Percentiles rank a stretch among this genome's conserved stretches.
phyloP scores from a whole-genome alignment of 2,888 invertebrate species.

The Chrysina gloriosa region DNA sequence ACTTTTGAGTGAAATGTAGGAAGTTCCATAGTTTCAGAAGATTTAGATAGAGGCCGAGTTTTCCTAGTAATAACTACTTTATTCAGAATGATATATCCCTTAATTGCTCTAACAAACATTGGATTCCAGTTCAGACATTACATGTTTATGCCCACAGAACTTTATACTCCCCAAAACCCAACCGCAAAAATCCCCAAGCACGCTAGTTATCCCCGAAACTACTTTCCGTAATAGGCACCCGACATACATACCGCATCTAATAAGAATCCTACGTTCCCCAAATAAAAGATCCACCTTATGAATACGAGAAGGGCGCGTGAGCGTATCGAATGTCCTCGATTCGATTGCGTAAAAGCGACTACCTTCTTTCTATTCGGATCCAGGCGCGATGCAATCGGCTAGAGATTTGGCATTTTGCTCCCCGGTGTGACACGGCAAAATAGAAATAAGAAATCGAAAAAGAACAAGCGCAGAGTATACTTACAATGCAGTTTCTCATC shows the following conservation, averaged over 20 bases:
- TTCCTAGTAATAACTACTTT: too few species aligned
- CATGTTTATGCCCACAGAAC: too few species aligned
- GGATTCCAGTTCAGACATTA: too few species aligned
- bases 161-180: too few species aligned
- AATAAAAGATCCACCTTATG: background rate
- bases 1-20: too few species aligned
- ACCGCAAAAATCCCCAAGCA: too few species aligned
- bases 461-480: conserved; percentile 62
- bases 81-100: too few species aligned
- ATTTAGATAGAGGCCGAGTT: too few species aligned
- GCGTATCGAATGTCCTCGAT: conserved; percentile 1
- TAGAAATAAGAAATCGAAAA: background rate
- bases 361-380: background rate
- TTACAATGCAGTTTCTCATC: conserved; percentile 99
- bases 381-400: background rate
- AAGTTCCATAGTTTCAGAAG: too few species aligned
- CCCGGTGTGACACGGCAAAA: background rate
- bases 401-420: conserved; percentile 5
- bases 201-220: background rate
- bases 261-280: background rate
- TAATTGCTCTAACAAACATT: too few species aligned
- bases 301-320: background rate
- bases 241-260: background rate
- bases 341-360: conserved; percentile 4
- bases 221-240: background rate